phyloP scores from a whole-genome alignment of 2,888 invertebrate genomes.

The Xestobium rufovillosum region DNA sequence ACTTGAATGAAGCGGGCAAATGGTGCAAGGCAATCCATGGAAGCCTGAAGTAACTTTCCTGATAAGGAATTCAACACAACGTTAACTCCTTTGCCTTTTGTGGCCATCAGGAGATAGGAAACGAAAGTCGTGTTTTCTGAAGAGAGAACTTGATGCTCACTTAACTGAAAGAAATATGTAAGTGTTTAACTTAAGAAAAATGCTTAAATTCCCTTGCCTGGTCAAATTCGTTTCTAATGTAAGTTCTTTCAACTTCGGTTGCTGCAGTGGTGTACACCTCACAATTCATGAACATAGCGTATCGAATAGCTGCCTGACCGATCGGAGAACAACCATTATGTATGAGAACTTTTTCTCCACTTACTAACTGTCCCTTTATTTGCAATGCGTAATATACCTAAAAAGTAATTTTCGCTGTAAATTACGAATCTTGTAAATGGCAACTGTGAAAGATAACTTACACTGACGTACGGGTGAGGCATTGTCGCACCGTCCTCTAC shows the following conservation, averaged over 20 bases:
- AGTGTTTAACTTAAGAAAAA: neutral
- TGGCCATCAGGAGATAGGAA: constrained; percentile 68
- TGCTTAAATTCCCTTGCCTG: constrained; percentile 30
- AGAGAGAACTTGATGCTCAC: constrained; percentile 33
- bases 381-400: constrained; percentile 43
- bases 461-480: constrained; percentile 70
- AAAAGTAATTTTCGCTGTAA: no score
- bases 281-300: constrained; percentile 53
- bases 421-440: no score
- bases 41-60: constrained; percentile 76
- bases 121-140: constrained; percentile 68
- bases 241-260: constrained; percentile 38
- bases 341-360: constrained; percentile 46
- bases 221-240: constrained; percentile 33
- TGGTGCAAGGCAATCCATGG: constrained; percentile 52
- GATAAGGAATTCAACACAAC: constrained; percentile 85
- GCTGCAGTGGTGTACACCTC: constrained; percentile 57
- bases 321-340: constrained; percentile 56
- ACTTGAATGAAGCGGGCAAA: constrained; percentile 74
- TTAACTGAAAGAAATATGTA: constrained; percentile 32
- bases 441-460: constrained; percentile 30
- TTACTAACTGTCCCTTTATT: constrained; percentile 34
- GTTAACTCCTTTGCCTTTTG: constrained; percentile 83
- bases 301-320: constrained; percentile 63
- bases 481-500: constrained; percentile 69